These are phyloP conservation scores for Volucella bombylans DNA, from an alignment of 2,888 invertebrate species.

Conservation along the genomic window DNA sequence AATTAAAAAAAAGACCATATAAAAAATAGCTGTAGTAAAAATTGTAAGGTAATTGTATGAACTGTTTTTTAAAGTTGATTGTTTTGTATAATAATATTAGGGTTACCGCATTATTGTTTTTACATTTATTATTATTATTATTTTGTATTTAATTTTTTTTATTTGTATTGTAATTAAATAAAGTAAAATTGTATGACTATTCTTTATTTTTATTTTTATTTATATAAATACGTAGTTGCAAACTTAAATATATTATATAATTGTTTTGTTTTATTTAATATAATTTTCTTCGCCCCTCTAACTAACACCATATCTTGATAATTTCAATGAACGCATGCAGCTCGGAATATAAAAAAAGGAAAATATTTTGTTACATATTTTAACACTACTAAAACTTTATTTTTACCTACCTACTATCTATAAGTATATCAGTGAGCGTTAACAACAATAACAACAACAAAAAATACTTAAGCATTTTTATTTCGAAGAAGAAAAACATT, in stretches of 20 bases:
- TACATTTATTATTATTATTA: slow-evolving; percentile 53
- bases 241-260: slow-evolving; percentile 34
- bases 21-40: slow-evolving; percentile 42
- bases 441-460: background rate
- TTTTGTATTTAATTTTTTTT: slow-evolving; percentile 62
- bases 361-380: slow-evolving; percentile 6
- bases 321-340: slow-evolving; percentile 23
- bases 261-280: slow-evolving; percentile 51
- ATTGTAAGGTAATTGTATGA: slow-evolving; percentile 55
- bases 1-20: slow-evolving; percentile 7
- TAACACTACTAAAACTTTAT: slow-evolving; percentile 3
- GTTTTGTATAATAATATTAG: slow-evolving; percentile 69
- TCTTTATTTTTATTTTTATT: slow-evolving; percentile 44
- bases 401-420: background rate
- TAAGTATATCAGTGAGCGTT: slow-evolving; percentile 7
- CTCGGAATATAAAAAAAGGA: slow-evolving; percentile 10
- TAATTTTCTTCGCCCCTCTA: slow-evolving; percentile 19
- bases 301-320: slow-evolving; percentile 36
- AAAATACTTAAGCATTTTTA: slow-evolving; percentile 14
- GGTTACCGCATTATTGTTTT: slow-evolving; percentile 60
- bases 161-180: slow-evolving; percentile 54
- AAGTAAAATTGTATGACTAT: slow-evolving; percentile 48
- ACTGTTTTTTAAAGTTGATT: slow-evolving; percentile 61
- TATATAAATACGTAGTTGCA: slow-evolving; percentile 45
- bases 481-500: slow-evolving; percentile 9